Evolutionary conservation across 30 jellyfish, hydroid and myxozoan genomes (phyloP).

Genomic region (Hydractinia echinata): DNA sequence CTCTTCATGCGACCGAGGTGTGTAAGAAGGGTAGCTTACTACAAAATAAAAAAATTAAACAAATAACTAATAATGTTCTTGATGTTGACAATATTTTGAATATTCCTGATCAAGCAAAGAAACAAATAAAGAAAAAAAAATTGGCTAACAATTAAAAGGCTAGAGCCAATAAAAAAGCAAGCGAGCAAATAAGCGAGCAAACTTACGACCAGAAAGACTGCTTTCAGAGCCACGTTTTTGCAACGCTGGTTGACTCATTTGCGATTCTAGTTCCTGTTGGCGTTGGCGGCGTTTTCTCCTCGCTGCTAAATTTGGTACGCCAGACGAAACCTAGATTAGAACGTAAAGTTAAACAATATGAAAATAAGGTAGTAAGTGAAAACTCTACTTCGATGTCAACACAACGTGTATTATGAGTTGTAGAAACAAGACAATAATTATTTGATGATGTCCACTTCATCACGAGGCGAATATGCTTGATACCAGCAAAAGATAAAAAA

Average conservation of each 20-base stretch:
- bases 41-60: neutral
- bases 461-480: no score
- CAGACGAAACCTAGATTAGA: neutral
- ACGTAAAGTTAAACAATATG: no score
- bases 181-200: neutral
- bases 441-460: no score
- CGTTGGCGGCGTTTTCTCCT: constrained; percentile 31
- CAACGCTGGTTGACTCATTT: constrained; percentile 14
- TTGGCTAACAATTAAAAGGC: no score
- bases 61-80: neutral
- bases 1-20: constrained; percentile 9
- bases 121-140: neutral
- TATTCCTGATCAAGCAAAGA: neutral
- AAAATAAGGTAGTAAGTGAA: no score
- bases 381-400: no score
- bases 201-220: neutral
- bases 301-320: constrained; percentile 35
- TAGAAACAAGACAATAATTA: no score
- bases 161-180: no score
- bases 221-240: constrained; percentile 6
- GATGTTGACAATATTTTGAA: neutral
- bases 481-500: no score
- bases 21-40: constrained; percentile 17
- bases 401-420: no score
- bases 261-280: constrained; percentile 20